Conservation (phyloP, 2,113 vertebrate species). For the Pristiophorus japonicus region DNA sequence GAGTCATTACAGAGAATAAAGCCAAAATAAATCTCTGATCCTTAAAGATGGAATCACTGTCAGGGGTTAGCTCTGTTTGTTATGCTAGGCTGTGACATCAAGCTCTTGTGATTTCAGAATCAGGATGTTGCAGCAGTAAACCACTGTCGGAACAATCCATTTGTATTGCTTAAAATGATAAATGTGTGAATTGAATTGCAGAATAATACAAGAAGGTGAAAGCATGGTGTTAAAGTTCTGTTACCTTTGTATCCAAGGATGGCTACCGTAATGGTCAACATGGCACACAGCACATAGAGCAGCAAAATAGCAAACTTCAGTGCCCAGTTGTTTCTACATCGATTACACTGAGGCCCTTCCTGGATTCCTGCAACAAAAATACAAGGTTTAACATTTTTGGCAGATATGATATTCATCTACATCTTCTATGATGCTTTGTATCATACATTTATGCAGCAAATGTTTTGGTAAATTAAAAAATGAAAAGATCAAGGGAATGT, state of each 20-base stretch:
- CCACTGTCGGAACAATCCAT: not conserved
- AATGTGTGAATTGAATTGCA: not conserved
- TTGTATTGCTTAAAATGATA: not conserved
- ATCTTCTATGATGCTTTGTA: not conserved
- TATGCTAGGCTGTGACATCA: not conserved
- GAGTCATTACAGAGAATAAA: too few species aligned
- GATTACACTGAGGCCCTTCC: slow-evolving; percentile 88
- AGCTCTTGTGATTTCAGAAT: not conserved
- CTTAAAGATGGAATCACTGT: not conserved
- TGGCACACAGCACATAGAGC: slow-evolving; percentile 80
- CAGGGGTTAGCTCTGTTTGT: not conserved
- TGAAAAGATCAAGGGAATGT: not conserved
- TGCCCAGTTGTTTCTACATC: slow-evolving; percentile 92
- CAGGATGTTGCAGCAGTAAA: not conserved
- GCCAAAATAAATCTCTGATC: slow-evolving; percentile 15
- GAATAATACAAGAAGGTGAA: not conserved
- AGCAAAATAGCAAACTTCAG: slow-evolving; percentile 89
- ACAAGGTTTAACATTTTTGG: slow-evolving; percentile 26
- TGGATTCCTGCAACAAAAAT: slow-evolving; percentile 80
- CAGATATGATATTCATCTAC: not conserved
- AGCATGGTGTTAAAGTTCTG: slow-evolving; percentile 40
- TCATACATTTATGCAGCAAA: not conserved
- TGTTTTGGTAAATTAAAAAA: not conserved
- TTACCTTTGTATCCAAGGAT: slow-evolving; percentile 93
- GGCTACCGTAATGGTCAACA: slow-evolving; percentile 87